Evolutionary conservation across 2,797 vertebrate genomes (phyloP), one percentile per base, ranked within the genome.

Genomic region (Mus minutoides): DNA sequence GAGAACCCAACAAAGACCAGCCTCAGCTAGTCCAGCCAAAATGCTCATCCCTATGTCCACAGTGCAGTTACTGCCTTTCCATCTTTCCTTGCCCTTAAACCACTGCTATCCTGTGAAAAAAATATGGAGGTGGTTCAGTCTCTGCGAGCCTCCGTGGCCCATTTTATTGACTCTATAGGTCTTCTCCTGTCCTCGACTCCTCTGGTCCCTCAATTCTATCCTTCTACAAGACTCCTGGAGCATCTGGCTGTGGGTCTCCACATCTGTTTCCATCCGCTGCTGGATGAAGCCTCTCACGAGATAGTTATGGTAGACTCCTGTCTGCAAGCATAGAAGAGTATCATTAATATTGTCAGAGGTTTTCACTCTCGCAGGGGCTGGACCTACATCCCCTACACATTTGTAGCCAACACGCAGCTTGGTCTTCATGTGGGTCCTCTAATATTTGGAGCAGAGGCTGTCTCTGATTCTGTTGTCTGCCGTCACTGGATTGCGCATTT

Each of bases 11-110:
- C 16, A 19, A 85, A 67, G 75, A 79, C 84, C 49, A 67, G 29
- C 26, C 94, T 91, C 78, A 69, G 14, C 6, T 49, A 80, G 6
- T 78, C 60, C 5, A n/a, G 19, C 31, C 67, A 54, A 16, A 69
- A 62, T 13, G 22, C 12, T 84, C 88, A 69, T 29, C 58, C 82
- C 17, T 29, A 49, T 93, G 49, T 21, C 83, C 92, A 2, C 69
- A 67, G 29, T 10, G 19, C 52, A 58, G 13, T 67, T 92, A n/a
- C 54, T 86, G 19, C 24, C 85, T 85, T 90, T 60, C 67, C n/a
- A 67, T 6, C 62, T 79, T 91, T 86, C 24, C 69, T 46, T 92
- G 31, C 92, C 93, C 82, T 87, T 76, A 91, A n/a, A 52, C 52
- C 17, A 60, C 9, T 13, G 82, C 64, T 52, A 40, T 49, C 88